Percentiles rank a stretch among this genome's conserved stretches.
These are phyloP conservation scores for Elymnias hypermnestra DNA, from an alignment of 1,140 invertebrate species.

Conservation along the genomic window DNA sequence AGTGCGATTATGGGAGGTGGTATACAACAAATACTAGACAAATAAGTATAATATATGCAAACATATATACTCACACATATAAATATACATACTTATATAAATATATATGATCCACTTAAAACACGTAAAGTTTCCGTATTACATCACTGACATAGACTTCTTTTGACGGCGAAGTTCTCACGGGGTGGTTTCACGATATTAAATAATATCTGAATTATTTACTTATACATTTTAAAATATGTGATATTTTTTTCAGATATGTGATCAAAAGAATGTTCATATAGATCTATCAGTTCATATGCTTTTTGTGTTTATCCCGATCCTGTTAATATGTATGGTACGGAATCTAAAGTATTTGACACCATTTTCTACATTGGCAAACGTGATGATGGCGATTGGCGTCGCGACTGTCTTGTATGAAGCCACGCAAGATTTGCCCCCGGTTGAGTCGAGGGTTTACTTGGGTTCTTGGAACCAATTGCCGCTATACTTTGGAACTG, in stretches of 20 bases:
- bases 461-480: constrained; percentile 77
- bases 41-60: too few relatives aligned
- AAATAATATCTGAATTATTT: too few relatives aligned
- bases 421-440: constrained; percentile 81
- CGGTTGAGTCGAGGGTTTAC: constrained; percentile 71
- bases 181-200: too few relatives aligned
- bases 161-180: too few relatives aligned
- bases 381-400: constrained; percentile 81
- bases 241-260: constrained; percentile 75
- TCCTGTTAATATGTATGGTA: constrained; percentile 85
- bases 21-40: too few relatives aligned
- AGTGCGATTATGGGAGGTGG: too few relatives aligned
- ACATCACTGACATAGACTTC: too few relatives aligned
- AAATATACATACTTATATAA: too few relatives aligned
- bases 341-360: constrained; percentile 85
- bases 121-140: too few relatives aligned
- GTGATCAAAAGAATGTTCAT: constrained; percentile 77
- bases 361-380: constrained; percentile 84
- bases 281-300: constrained; percentile 82
- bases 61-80: too few relatives aligned
- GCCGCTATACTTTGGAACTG: constrained; percentile 86
- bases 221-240: too few relatives aligned
- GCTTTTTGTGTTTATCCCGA: constrained; percentile 82
- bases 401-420: constrained; percentile 84
- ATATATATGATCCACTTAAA: too few relatives aligned